Percentiles rank a stretch among this genome's conserved stretches.
Conservation (phyloP, 1,140 invertebrate species). For the Lucilia sericata region DNA sequence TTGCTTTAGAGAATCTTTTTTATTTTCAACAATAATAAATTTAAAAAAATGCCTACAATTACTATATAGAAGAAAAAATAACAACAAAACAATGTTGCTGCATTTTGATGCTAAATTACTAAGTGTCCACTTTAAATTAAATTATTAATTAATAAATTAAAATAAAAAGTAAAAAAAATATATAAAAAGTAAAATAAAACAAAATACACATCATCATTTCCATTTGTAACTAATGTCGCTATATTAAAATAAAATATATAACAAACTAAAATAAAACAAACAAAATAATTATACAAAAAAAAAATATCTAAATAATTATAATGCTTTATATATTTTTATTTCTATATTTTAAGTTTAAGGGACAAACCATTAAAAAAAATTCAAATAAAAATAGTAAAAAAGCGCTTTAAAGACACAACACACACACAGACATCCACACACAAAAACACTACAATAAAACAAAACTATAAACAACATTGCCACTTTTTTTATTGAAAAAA, state of each 20-base stretch:
- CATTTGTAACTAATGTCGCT: conserved; percentile 47
- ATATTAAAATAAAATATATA: conserved; percentile 20
- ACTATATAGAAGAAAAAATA: neutral
- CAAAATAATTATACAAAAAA: conserved; percentile 5
- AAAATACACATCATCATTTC: conserved; percentile 46
- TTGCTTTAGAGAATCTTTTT: neutral
- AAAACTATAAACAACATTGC: conserved; percentile 1
- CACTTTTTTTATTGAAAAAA: conserved; percentile 7
- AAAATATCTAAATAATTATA: neutral
- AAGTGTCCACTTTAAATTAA: conserved; percentile 8
- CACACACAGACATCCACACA: neutral
- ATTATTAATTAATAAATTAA: neutral
- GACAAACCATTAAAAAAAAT: neutral
- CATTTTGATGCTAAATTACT: conserved; percentile 17
- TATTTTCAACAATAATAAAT: neutral
- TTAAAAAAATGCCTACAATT: neutral
- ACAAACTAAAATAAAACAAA: neutral
- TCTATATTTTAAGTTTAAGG: neutral
- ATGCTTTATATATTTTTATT: conserved; percentile 18
- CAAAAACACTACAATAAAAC: neutral
- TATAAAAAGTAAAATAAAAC: neutral
- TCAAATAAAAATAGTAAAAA: neutral
- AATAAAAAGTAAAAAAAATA: neutral
- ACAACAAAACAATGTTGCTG: neutral
- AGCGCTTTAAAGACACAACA: neutral